These are phyloP conservation scores for Aphidius gifuensis DNA, from an alignment of 1,140 invertebrate species.

Conservation along the genomic window DNA sequence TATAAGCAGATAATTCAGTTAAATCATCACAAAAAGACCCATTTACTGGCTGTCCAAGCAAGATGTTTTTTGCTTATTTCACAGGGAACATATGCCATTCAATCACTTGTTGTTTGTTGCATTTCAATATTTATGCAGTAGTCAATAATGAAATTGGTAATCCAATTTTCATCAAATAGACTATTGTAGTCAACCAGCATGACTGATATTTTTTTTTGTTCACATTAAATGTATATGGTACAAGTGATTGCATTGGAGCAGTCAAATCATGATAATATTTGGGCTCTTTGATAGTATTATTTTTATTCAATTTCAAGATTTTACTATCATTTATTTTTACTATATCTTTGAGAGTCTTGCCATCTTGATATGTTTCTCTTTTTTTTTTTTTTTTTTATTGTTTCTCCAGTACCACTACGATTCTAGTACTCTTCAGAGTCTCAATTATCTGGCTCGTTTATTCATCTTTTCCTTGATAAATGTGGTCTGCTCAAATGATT, in stretches of 20 bases:
- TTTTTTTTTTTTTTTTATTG: not conserved
- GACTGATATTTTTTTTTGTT: too few relatives aligned
- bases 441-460: not conserved
- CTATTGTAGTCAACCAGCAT: not conserved
- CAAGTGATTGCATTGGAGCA: not conserved
- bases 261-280: not conserved
- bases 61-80: not conserved
- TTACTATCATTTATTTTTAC: not conserved
- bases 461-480: not conserved
- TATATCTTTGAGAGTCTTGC: not conserved
- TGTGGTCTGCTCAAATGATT: not conserved
- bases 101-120: not conserved
- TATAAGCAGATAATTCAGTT: not conserved
- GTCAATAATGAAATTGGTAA: not conserved
- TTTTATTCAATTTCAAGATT: not conserved
- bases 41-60: not conserved
- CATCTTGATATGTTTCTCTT: not conserved
- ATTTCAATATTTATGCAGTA: not conserved
- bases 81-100: not conserved
- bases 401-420: not conserved
- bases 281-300: not conserved
- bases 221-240: not conserved
- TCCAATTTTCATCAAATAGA: not conserved
- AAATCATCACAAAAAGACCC: not conserved
- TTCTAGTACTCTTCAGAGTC: not conserved